Conservation (phyloP, 2,113 vertebrate species). For the Sinocyclocheilus grahami region DNA sequence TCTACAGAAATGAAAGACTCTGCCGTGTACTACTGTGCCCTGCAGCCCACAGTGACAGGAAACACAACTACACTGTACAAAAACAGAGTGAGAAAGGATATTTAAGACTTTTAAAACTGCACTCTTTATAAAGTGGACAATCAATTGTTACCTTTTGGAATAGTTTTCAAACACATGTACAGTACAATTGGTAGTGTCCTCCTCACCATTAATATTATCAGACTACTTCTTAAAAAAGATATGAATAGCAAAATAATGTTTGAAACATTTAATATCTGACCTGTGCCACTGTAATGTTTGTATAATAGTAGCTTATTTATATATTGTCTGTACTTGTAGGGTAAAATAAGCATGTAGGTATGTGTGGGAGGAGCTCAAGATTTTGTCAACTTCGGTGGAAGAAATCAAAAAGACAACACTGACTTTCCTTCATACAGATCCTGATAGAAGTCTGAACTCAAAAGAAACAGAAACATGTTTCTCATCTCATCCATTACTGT, state of each 20-base stretch:
- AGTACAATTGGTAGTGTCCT: not conserved
- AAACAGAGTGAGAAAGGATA: conserved; percentile 4
- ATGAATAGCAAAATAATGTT: too few relatives aligned
- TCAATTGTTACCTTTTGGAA: too few relatives aligned
- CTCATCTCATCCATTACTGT: not conserved
- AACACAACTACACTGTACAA: conserved; percentile 17
- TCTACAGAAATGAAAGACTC: conserved; percentile 30
- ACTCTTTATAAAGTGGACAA: too few relatives aligned
- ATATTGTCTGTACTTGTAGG: too few relatives aligned
- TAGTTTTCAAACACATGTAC: conserved; percentile 5
- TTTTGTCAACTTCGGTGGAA: not conserved
- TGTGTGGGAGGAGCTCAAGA: not conserved
- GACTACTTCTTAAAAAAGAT: too few relatives aligned
- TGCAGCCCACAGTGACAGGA: conserved; percentile 49
- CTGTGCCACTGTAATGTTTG: too few relatives aligned
- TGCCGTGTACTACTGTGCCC: conserved; percentile 54
- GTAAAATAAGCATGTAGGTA: too few relatives aligned
- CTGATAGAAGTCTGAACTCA: not conserved
- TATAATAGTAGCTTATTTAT: too few relatives aligned
- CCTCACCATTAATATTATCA: too few relatives aligned
- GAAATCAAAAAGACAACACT: not conserved
- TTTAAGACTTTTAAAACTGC: not conserved
- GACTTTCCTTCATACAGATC: not conserved
- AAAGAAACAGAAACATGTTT: conserved; percentile 30
- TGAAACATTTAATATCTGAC: too few relatives aligned